Evolutionary conservation across 2,888 invertebrate species (phyloP).

Genomic region (Helleia helle): DNA sequence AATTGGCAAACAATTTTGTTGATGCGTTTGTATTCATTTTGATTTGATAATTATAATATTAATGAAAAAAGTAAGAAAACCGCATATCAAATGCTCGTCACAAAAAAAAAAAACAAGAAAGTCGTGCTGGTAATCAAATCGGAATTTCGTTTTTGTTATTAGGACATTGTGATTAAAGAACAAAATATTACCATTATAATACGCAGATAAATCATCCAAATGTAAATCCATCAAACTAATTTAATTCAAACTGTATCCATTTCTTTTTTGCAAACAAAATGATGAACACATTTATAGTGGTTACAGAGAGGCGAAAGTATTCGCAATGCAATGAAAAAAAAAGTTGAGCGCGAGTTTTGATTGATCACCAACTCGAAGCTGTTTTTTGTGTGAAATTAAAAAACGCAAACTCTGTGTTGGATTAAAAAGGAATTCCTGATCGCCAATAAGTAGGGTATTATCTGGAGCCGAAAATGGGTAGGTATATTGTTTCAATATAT

Average conservation of each 20-base stretch:
- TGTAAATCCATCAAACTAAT: conserved; percentile 56
- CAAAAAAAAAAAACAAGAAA: not conserved
- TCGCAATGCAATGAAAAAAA: conserved; percentile 61
- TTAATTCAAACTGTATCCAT: conserved; percentile 60
- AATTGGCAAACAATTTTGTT: too few species aligned
- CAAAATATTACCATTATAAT: conserved; percentile 13
- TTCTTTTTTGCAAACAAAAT: conserved; percentile 64
- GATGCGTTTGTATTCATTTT: too few species aligned
- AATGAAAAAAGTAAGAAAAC: too few species aligned
- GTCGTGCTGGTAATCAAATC: not conserved
- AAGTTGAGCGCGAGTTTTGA: conserved; percentile 63
- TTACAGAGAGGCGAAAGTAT: conserved; percentile 60
- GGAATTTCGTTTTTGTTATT: not conserved
- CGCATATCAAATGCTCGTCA: not conserved
- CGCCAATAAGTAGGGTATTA: conserved; percentile 51
- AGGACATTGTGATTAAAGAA: conserved; percentile 6
- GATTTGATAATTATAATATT: too few species aligned
- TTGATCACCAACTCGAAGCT: conserved; percentile 66
- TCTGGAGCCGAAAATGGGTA: conserved; percentile 36
- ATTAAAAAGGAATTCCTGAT: conserved; percentile 64
- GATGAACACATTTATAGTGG: conserved; percentile 60
- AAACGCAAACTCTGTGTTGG: conserved; percentile 63
- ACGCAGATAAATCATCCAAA: conserved; percentile 30
- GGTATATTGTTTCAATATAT: conserved; percentile 43
- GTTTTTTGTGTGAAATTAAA: conserved; percentile 71